Evolutionary conservation across 2,888 invertebrate species (phyloP), one percentile per base, ranked within the genome.

Genomic region (Latheticus oryzae): DNA sequence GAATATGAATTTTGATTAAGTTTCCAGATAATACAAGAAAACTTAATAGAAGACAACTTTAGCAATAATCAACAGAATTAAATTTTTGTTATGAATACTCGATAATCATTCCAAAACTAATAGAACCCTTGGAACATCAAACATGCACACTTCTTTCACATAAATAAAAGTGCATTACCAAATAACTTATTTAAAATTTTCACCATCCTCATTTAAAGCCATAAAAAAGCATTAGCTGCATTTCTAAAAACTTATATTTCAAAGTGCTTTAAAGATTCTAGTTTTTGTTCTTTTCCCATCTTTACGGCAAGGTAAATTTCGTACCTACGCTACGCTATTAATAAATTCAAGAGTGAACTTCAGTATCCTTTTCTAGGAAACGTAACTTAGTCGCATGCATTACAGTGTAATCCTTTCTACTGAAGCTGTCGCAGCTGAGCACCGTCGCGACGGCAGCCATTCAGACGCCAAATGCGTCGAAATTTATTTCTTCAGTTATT

Each of bases 341-440:
- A 52, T 32, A 52, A 51, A 52, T 52, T 33, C 42, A 19, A 12
- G 40, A 40, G 9, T 23, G 40, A 32, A 32, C 9, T 26, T n/a
- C 11, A 15, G 32, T 8, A 26, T 28, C 37, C 51, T 51, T 40
- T 51, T 21, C 51, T 42, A 50, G 42, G 52, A 52, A 52, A 52
- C 42, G 42, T 42, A 52, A 30, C 52, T 52, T 52, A 42, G 32
- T 52, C 32, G 32, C 61, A 64, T 69, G 68, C 66, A 69, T 69
- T 71, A 69, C 68, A 64, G 58, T 67, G 69, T 72, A 73, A 73
- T 73, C 70, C 71, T 71, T 71, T 69, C 68, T 67, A 64, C 64
- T 68, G 66, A 68, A 70, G 67, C 68, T 69, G 69, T 70, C 68
- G 68, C 72, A 71, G 69, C 71, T 70, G 73, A 72, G 71, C 67